Percentiles rank a stretch among this genome's conserved stretches.
phyloP scores from a whole-genome alignment of 1,140 invertebrate species.

The Cheumatopsyche charites region DNA sequence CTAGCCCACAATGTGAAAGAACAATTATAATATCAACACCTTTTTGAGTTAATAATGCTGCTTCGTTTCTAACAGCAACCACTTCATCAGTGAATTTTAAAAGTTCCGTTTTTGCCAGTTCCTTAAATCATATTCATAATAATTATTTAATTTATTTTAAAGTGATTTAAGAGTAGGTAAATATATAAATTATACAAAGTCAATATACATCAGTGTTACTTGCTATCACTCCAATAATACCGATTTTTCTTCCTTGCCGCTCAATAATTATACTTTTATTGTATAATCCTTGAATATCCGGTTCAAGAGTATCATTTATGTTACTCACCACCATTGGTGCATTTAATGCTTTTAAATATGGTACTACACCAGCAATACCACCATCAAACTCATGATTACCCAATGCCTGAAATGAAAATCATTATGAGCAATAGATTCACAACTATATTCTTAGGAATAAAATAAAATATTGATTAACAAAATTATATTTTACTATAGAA shows the following conservation, averaged over 20 bases:
- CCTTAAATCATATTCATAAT: constrained; percentile 58
- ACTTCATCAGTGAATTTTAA: constrained; percentile 73
- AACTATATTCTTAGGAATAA: not conserved
- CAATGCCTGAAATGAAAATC: constrained; percentile 66
- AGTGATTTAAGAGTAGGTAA: not conserved
- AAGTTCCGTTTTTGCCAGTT: constrained; percentile 65
- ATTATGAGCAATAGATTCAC: constrained; percentile 3
- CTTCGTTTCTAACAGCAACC: constrained; percentile 68
- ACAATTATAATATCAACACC: constrained; percentile 80
- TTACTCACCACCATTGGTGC: constrained; percentile 77
- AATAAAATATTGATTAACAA: too few relatives aligned
- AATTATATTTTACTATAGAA: too few relatives aligned
- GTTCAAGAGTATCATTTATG: constrained; percentile 74
- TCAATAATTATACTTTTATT: constrained; percentile 67
- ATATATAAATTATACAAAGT: not conserved
- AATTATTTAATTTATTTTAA: not conserved
- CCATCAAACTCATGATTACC: constrained; percentile 93
- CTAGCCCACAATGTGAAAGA: constrained; percentile 77
- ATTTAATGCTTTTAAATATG: constrained; percentile 71
- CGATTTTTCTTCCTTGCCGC: constrained; percentile 70
- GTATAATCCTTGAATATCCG: constrained; percentile 66
- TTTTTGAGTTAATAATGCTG: constrained; percentile 63
- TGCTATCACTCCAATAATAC: constrained; percentile 81
- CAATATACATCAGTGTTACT: constrained; percentile 67
- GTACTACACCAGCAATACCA: constrained; percentile 72